Base-by-base conservation (phyloP, 2,797 vertebrate species). In the Syngnathus acus region DNA sequence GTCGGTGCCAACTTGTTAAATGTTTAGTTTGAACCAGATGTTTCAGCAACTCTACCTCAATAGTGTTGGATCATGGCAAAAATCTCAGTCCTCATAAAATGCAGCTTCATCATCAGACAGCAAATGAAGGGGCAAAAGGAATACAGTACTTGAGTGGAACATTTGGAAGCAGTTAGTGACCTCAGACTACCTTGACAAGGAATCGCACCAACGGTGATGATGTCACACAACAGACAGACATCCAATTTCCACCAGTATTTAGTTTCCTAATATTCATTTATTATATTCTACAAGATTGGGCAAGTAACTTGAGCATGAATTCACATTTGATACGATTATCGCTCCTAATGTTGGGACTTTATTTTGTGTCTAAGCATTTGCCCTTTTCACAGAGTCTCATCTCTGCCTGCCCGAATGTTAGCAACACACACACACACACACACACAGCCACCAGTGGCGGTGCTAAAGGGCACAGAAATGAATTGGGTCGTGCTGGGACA, bases 401-500 rank as follows among this genome's bases (percentile, higher is more conserved):
- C 17, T 19, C 6, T 2, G 21, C 19, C 19, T 21, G 48, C n/a
- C n/a, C 9, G 9, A n/a, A 51, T 51, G 8, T n/a, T n/a, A n/a
- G 48, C 7, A 19, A 9, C 16, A 19, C 19, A 51, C 48, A n/a
- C 19, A 51, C 7, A 51, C n/a, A 6, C 48, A 2, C n/a, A 50
- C 17, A n/a, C 7, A 9, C 26, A 32, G 26, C 26, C 26, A 32
- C 26, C 26, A 26, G 26, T 26, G 26, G 26, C 26, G 26, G 26
- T 26, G 26, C 26, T 26, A 2, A 26, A 26, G 26, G 26, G 26
- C 26, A 26, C 26, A 2, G 26, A 50, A 9, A 9, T 4, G 21
- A 50, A 62, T 17, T 64, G 4, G 54, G 68, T 68, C 39, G 21
- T 58, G 19, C 21, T 62, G 55, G 43, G 54, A 67, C 23, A 32